Evolutionary conservation across 2,113 vertebrate genomes (phyloP).

Genomic region (Tetrax tetrax): DNA sequence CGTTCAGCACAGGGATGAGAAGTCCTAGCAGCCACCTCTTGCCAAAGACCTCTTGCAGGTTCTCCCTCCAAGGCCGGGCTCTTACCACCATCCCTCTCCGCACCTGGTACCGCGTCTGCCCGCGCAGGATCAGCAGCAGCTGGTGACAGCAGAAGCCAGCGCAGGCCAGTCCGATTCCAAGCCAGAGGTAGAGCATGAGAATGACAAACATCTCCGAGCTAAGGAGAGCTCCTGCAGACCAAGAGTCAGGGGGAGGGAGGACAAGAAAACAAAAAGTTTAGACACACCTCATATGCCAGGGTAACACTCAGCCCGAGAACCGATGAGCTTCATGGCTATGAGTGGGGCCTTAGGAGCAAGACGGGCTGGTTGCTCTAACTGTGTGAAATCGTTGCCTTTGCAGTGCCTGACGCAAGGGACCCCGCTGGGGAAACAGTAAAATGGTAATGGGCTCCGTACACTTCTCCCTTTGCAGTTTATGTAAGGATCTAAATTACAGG

Average conservation of each 20-base stretch:
- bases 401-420: background rate
- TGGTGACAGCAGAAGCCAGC: constrained; percentile 97
- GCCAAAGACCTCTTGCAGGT: constrained; percentile 92
- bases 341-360: background rate
- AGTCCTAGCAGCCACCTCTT: constrained; percentile 92
- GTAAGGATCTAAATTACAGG: background rate
- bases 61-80: constrained; percentile 85
- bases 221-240: constrained; percentile 84
- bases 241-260: background rate
- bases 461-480: background rate
- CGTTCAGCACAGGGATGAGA: constrained; percentile 87
- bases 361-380: background rate
- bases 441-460: background rate
- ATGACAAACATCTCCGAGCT: constrained; percentile 95
- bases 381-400: background rate
- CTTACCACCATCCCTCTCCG: constrained; percentile 82
- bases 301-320: background rate
- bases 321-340: background rate
- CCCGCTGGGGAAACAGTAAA: background rate
- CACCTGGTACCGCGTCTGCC: constrained; percentile 91
- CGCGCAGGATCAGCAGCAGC: constrained; percentile 90
- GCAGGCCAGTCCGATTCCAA: constrained; percentile 93
- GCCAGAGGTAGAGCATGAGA: constrained; percentile 98
- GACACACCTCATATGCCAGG: background rate
- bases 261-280: constrained; percentile 20